These are phyloP conservation scores for Agonopterix subpropinquella DNA, from an alignment of 2,888 invertebrate genomes.

Conservation along the genomic window DNA sequence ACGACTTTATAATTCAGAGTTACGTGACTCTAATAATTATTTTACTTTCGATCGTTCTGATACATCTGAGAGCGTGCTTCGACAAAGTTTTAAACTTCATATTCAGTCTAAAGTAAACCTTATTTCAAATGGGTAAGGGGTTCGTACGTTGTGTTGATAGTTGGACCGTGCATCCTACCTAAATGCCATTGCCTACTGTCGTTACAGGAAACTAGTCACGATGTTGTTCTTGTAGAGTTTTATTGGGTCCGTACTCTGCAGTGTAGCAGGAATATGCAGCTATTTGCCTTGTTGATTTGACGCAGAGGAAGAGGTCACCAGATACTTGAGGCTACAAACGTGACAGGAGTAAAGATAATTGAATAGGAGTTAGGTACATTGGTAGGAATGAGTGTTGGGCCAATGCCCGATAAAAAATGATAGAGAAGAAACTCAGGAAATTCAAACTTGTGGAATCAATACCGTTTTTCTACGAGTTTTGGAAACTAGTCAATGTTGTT, in stretches of 20 bases:
- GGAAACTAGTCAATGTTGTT: no score
- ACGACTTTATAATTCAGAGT: slow-evolving; percentile 43
- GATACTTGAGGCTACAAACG: no score
- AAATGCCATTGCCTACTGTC: slow-evolving; percentile 4
- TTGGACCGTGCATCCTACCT: slow-evolving; percentile 3
- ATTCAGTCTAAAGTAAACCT: neutral
- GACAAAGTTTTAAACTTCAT: neutral
- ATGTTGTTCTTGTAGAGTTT: neutral
- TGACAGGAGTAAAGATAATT: no score
- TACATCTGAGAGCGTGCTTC: slow-evolving; percentile 10
- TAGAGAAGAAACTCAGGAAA: no score
- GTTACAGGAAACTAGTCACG: slow-evolving; percentile 6
- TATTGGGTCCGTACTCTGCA: neutral
- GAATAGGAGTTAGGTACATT: no score
- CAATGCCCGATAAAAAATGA: no score
- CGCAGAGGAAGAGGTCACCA: no score
- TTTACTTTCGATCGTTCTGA: slow-evolving; percentile 33
- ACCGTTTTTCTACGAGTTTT: no score
- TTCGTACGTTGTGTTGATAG: no score
- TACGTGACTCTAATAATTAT: slow-evolving; percentile 54
- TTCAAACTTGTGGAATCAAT: no score
- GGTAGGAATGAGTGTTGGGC: no score
- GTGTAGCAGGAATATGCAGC: neutral
- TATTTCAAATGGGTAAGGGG: neutral
- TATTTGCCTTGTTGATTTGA: no score